These are phyloP conservation scores for Embidobia sp. DNA, from an alignment of 2,888 invertebrate genomes.

Conservation along the genomic window DNA sequence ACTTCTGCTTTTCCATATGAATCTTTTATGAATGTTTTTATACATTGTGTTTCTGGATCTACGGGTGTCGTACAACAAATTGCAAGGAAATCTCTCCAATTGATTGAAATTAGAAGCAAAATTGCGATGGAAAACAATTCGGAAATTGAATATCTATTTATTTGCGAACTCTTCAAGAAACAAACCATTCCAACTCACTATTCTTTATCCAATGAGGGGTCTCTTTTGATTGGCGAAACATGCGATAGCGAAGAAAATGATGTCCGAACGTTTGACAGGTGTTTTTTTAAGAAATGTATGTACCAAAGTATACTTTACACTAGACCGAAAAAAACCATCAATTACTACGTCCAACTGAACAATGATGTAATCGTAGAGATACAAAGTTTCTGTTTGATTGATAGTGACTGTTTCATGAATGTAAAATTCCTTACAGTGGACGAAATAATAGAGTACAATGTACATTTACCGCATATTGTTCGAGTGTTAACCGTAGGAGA, in stretches of 20 bases:
- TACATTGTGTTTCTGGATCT: slow-evolving; percentile 7
- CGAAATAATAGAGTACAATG: too few species aligned
- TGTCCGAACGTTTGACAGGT: slow-evolving; percentile 1
- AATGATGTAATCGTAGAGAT: too few species aligned
- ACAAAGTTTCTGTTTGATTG: too few species aligned
- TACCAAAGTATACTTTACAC: background rate
- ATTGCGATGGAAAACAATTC: slow-evolving; percentile 4
- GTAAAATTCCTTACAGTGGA: too few species aligned
- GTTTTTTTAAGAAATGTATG: slow-evolving; percentile 6
- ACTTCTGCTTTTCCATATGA: slow-evolving; percentile 31
- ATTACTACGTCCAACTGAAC: too few species aligned
- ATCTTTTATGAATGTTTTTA: slow-evolving; percentile 19
- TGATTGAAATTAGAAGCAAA: slow-evolving; percentile 12
- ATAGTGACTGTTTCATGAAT: too few species aligned
- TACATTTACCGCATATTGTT: too few species aligned
- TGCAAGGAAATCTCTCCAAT: slow-evolving; percentile 4
- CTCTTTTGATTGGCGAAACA: slow-evolving; percentile 10
- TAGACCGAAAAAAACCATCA: too few species aligned
- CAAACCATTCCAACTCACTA: too few species aligned
- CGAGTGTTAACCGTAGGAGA: too few species aligned
- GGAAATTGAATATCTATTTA: slow-evolving; percentile 10
- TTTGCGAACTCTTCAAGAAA: slow-evolving; percentile 3
- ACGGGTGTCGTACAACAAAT: slow-evolving; percentile 20
- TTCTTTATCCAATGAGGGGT: slow-evolving; percentile 4
- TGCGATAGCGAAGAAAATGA: too few species aligned